Evolutionary conservation across 23 tunicate genomes (phyloP), one percentile per base, ranked within the genome.

Genomic region (Ascidia mentula): DNA sequence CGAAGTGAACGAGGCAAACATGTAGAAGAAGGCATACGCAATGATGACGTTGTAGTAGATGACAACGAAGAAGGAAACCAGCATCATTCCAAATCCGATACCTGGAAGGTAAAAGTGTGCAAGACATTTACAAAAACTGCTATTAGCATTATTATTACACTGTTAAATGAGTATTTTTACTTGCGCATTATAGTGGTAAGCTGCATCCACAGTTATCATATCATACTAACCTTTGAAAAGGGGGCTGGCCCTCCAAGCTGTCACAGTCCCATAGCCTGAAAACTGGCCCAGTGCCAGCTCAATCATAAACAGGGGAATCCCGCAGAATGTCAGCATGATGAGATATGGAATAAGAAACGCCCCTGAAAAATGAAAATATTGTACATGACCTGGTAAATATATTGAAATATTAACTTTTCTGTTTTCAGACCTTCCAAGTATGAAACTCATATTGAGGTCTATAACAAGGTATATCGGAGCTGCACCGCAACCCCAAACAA

Each of bases 201-300:
- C 78, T 31, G 42, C 0, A 34, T 0, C 31, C 42, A 31, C 13
- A 74, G 18, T 34, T 15, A 31, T 26, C n/a, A n/a, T n/a, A 15
- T 42, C 9, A 24, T 32, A 74, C 75, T 0, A 31, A 87, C 92
- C 99, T 84, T 96, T 96, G 39, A 96, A 83, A 18, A 83, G n/a
- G 33, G 99, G 99, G n/a, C 82, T 79, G 0, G 99, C 87, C 60
- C 95, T 76, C 99, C 99, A 96, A 8, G 95, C 99, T 15, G 96
- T 80, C 7, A 96, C 40, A 2, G 95, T 83, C 30, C 99, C 99
- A 17, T 40, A 80, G 1, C 94, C 96, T 22, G 94, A 93, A 72
- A 86, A 96, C 59, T 96, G 99, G 20, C 99, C 99, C 60, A 96
- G 59, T 0, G 96, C 83, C 31, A 96, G 70, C 60, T 96, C 99